Base-by-base conservation (phyloP, 2,113 vertebrate species). In the Hemiscyllium ocellatum region DNA sequence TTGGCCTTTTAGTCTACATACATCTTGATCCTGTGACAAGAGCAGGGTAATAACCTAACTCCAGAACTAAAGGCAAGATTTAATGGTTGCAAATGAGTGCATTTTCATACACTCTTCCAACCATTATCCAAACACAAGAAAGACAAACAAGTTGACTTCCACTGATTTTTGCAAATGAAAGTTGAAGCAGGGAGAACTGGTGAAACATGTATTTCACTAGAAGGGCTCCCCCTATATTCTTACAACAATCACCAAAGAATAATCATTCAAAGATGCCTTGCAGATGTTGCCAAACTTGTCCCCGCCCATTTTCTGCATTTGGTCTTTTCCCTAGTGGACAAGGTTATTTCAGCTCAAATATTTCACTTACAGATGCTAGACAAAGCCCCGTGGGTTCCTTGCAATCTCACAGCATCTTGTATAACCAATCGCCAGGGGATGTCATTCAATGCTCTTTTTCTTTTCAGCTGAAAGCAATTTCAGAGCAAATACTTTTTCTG, bases 261-360 rank as follows among this genome's bases (percentile, higher is more conserved):
- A 72, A 95, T 95, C 42, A 95, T 15, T 72, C 69, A 29, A 50
- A 72, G 94, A 72, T 95, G 24, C 52, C 8, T 52, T 95, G 47
- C 24, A 95, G 68, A 94, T 69, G 19, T 66, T 93, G 33, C 19
- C 42, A 72, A 76, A 15, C 47, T 72, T 47, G 47, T 33, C 50
- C 42, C 66, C 20, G 24, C 13, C 94, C 68, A 95, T 95, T 70
- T 95, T 95, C n/a, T 95, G 50, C 42, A 26, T 95, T 95, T 72
- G 69, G 68, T 47, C 66, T 29, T 72, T 29, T 95, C 47, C 69
- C 69, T 95, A 47, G 13, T 2, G 47, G 69, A 19, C 72, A 15
- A 72, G 69, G 94, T 95, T 95, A 95, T 76, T 72, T 95, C 68
- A 95, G 94, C 42, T 70, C 94, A 95, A 69, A 72, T 47, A 95